phyloP scores from a whole-genome alignment of 2,888 invertebrate species.

The Sesamia inferens region DNA sequence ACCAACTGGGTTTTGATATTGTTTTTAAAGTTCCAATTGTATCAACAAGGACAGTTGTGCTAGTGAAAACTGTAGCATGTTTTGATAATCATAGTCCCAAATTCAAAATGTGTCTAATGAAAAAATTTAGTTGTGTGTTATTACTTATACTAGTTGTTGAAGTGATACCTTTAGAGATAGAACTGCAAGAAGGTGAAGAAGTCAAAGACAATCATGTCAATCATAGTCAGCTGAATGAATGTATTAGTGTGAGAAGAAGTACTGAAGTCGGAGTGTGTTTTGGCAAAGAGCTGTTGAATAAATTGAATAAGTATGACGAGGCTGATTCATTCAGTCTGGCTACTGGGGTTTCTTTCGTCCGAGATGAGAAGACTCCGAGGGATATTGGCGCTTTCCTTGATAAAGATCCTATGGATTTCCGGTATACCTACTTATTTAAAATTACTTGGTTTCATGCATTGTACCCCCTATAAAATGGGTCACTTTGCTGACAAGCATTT shows the following conservation, averaged over 20 bases:
- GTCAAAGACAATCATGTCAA: constrained; percentile 79
- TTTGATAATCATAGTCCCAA: constrained; percentile 23
- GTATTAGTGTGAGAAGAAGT: constrained; percentile 80
- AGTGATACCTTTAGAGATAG: constrained; percentile 81
- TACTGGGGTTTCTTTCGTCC: constrained; percentile 91
- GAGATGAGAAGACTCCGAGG: constrained; percentile 91
- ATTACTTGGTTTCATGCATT: not conserved
- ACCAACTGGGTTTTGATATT: constrained; percentile 78
- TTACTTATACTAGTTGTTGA: constrained; percentile 69
- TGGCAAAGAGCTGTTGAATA: constrained; percentile 92
- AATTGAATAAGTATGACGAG: constrained; percentile 92
- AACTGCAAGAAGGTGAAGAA: constrained; percentile 82
- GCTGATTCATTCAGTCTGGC: constrained; percentile 92
- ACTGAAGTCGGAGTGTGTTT: constrained; percentile 91
- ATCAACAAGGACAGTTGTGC: constrained; percentile 75
- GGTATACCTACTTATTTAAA: constrained; percentile 82
- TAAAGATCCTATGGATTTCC: constrained; percentile 93
- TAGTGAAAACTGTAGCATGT: constrained; percentile 48
- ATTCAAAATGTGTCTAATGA: constrained; percentile 48
- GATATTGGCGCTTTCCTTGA: constrained; percentile 92
- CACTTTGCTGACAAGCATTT: not conserved
- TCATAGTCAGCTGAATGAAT: constrained; percentile 81
- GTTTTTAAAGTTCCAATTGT: constrained; percentile 80
- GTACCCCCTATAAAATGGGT: not conserved
- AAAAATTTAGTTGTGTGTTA: constrained; percentile 60